These are phyloP conservation scores for Falco cherrug DNA, from an alignment of 2,797 vertebrate genomes.

Conservation along the genomic window DNA sequence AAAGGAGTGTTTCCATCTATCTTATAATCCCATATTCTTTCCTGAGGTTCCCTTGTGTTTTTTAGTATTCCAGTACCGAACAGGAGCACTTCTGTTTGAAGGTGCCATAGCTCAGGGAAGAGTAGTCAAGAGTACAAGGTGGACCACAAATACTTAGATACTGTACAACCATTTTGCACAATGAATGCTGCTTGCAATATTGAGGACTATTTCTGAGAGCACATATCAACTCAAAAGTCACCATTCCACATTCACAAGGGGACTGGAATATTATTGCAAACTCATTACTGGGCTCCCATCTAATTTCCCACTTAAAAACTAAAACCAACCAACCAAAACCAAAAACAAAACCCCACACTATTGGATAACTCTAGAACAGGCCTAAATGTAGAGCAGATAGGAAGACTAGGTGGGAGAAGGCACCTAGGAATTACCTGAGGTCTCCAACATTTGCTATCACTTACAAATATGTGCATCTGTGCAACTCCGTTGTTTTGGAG, in stretches of 20 bases:
- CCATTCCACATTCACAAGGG: not conserved
- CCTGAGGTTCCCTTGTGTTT: not conserved
- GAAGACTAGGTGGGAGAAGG: not conserved
- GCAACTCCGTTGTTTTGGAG: not conserved
- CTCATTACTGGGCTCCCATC: not conserved
- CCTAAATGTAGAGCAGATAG: not conserved
- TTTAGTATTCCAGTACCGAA: not conserved
- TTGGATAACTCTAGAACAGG: not conserved
- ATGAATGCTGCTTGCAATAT: not conserved
- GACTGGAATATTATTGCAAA: not conserved
- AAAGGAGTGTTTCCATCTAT: not conserved
- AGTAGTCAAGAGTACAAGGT: not conserved
- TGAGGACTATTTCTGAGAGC: not conserved
- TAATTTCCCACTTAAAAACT: not conserved
- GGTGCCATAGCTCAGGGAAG: not conserved
- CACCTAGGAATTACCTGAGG: not conserved
- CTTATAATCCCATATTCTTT: not conserved
- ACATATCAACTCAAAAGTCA: not conserved
- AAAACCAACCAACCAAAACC: not conserved
- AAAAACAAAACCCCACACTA: not conserved
- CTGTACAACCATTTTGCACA: not conserved
- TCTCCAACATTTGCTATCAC: not conserved
- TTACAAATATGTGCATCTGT: not conserved
- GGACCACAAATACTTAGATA: not conserved
- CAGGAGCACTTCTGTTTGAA: not conserved